Base-by-base conservation (phyloP, 92 coral and sea anemone species). In the Zoanthus gigantus region DNA sequence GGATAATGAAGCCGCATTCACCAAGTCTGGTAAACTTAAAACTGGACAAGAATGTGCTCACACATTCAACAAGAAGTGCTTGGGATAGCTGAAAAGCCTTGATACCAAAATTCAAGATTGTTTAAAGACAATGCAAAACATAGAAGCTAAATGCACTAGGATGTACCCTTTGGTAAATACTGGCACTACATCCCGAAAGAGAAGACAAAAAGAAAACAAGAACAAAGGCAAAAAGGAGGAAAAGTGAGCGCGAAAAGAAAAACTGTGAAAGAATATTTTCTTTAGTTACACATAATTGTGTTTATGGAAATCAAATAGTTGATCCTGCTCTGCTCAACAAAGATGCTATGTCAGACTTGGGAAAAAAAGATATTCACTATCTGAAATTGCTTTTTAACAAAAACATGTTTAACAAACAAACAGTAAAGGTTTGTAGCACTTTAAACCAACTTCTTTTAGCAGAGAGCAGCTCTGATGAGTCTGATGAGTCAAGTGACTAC, bases 191-290 rank as follows among this genome's bases (percentile, higher is more conserved):
- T 72, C 68, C 23, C 72, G 68, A 83, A 89, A 89, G 61, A 89
- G 88, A 89, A 89, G 91, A 72, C 88, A 81, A 89, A 74, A 89
- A 88, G 91, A 89, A 89, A 89, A 89, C 60, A 73, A 46, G 71
- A 83, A 66, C 74, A 89, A 89, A 17, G 71, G 83, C 83, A 89
- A 88, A 63, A 88, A 15, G 79, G 34, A 47, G 87, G 31, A 75
- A 69, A 53, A 56, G 67, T 68, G 82, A 88, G 56, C 83, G 57
- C 45, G 60, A 88, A 81, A 86, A 88, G 86, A 54, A 71, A 88
- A 88, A 88, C 83, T 71, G 91, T 71, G 77, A 88, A 45, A 88
- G 61, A 61, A 65, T 88, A 61, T 88, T 80, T 56, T 60, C 71
- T 69, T 74, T 81, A 46, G 87, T 88, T 79, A 79, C 90, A 28